Conservation (phyloP, 2,797 vertebrate genomes). For the Mormyrops boulengeri region DNA sequence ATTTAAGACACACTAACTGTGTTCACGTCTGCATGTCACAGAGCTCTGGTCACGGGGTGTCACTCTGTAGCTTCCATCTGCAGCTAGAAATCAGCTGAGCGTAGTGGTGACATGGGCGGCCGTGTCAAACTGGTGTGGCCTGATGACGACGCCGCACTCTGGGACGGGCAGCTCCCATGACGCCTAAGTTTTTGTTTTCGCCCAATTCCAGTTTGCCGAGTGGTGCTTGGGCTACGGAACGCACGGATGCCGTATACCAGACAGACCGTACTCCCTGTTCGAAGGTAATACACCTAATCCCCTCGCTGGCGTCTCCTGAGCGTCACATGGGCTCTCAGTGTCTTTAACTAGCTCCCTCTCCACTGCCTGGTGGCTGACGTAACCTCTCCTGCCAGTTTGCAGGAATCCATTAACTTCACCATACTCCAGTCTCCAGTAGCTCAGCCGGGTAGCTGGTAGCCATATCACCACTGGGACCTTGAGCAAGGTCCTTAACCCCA, state of each 20-base stretch:
- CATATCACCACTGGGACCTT: background rate
- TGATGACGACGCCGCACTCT: background rate
- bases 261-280: conserved; percentile 95
- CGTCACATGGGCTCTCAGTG: background rate
- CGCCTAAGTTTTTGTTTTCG: background rate
- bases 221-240: conserved; percentile 95
- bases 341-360: background rate
- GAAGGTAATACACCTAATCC: conserved; percentile 70
- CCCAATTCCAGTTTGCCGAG: conserved; percentile 77
- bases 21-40: background rate
- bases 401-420: background rate
- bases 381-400: background rate
- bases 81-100: background rate
- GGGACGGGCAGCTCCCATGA: background rate
- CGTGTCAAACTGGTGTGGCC: background rate
- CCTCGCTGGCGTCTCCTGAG: background rate
- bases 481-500: background rate
- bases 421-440: background rate
- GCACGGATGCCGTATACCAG: conserved; percentile 93
- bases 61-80: background rate
- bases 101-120: background rate
- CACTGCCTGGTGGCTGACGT: background rate
- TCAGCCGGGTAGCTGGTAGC: background rate
- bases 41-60: background rate
- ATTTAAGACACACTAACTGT: background rate